Conservation (phyloP, 2,113 vertebrate species). For the Semicossyphus pulcher region DNA sequence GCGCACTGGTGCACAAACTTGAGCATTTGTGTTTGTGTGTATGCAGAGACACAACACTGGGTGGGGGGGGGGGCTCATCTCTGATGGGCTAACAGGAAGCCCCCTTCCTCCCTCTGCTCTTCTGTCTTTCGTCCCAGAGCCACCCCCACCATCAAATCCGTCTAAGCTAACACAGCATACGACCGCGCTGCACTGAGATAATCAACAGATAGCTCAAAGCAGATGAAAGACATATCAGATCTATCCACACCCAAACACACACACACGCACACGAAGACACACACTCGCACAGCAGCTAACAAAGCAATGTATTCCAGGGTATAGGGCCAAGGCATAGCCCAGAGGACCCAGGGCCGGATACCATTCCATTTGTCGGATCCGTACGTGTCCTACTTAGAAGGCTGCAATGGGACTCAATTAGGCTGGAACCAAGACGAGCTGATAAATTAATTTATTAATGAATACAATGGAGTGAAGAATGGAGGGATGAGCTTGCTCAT, state of each 20-base stretch:
- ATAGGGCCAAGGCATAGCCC: constrained; percentile 72
- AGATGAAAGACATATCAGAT: constrained; percentile 71
- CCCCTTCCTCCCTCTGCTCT: constrained; percentile 43
- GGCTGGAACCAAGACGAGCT: constrained; percentile 80
- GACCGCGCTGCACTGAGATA: constrained; percentile 54
- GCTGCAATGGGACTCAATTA: constrained; percentile 86
- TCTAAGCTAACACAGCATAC: constrained; percentile 50
- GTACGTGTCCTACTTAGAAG: constrained; percentile 83
- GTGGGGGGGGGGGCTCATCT: constrained; percentile 38
- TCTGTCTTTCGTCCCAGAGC: constrained; percentile 49
- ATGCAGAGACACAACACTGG: constrained; percentile 34
- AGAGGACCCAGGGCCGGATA: constrained; percentile 76
- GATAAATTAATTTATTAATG: constrained; percentile 86
- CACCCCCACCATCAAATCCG: constrained; percentile 60
- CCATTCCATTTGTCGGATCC: constrained; percentile 82
- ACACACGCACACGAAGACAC: constrained; percentile 20
- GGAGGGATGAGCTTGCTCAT: constrained; percentile 75
- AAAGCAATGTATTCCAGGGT: constrained; percentile 69
- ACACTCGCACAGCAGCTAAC: constrained; percentile 44
- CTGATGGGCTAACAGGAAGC: constrained; percentile 57
- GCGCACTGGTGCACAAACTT: constrained; percentile 20
- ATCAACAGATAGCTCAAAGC: constrained; percentile 77
- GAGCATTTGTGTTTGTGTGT: constrained; percentile 35
- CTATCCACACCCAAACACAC: constrained; percentile 46
- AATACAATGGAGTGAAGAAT: constrained; percentile 77